A percentile compares a stretch with the other conserved stretches of the same genome.
These are phyloP conservation scores for Drosophila anomalipes DNA, from an alignment of 2,888 invertebrate genomes.

Conservation along the genomic window DNA sequence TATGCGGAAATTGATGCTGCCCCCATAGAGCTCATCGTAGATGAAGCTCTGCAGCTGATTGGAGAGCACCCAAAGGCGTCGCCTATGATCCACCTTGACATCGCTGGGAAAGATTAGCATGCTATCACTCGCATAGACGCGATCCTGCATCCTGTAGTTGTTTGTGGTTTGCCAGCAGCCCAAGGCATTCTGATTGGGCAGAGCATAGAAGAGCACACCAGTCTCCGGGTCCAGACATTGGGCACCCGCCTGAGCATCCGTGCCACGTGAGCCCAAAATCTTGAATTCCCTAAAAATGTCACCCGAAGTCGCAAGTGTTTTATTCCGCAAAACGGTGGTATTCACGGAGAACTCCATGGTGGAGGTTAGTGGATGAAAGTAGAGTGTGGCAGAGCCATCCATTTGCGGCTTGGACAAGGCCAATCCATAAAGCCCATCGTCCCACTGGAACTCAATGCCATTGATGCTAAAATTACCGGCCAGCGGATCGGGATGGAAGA, in stretches of 20 bases:
- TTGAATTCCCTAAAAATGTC: constrained; percentile 89
- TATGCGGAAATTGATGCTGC: constrained; percentile 90
- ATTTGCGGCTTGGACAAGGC: constrained; percentile 88
- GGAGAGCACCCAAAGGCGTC: constrained; percentile 91
- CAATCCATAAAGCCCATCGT: constrained; percentile 91
- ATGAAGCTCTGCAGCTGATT: constrained; percentile 90
- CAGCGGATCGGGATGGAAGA: constrained; percentile 90
- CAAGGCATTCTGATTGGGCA: constrained; percentile 91
- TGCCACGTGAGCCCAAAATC: constrained; percentile 89
- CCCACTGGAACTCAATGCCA: constrained; percentile 90
- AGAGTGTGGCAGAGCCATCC: constrained; percentile 90
- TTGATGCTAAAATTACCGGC: constrained; percentile 91
- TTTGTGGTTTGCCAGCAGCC: constrained; percentile 92
- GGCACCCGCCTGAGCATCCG: constrained; percentile 90
- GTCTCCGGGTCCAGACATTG: constrained; percentile 90
- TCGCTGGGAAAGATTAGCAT: constrained; percentile 92
- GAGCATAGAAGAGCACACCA: constrained; percentile 90
- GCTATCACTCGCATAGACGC: constrained; percentile 89
- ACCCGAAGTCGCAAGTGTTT: constrained; percentile 85
- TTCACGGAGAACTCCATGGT: constrained; percentile 91
- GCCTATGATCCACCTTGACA: constrained; percentile 90
- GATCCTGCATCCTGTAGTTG: constrained; percentile 89
- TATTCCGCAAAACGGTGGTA: constrained; percentile 89
- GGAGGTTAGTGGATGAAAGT: constrained; percentile 92
- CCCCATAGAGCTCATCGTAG: constrained; percentile 88